phyloP scores from a whole-genome alignment of 2,888 invertebrate species.

The Eristalinus aeneus region DNA sequence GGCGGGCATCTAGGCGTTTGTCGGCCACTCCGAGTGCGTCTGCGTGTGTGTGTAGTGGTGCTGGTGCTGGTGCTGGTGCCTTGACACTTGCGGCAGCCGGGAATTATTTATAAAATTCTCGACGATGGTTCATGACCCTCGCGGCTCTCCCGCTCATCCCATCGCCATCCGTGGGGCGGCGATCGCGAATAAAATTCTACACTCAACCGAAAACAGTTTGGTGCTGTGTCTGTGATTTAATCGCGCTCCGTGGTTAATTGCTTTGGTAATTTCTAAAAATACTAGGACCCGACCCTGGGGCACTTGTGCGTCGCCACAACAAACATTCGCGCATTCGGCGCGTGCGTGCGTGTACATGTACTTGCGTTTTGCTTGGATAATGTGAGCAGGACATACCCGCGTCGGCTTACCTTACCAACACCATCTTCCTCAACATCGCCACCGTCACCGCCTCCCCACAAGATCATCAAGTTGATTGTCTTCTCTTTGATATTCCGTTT shows the following conservation, averaged over 20 bases:
- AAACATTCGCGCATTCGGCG: too few relatives aligned
- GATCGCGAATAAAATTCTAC: conserved; percentile 41
- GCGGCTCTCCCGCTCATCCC: conserved; percentile 14
- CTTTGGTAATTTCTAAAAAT: conserved; percentile 69
- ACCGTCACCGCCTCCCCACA: not conserved
- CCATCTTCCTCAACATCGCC: not conserved
- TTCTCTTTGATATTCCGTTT: conserved; percentile 28
- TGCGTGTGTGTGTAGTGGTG: not conserved
- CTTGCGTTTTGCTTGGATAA: not conserved
- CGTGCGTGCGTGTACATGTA: not conserved
- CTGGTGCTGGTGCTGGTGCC: not conserved
- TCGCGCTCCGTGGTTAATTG: conserved; percentile 57
- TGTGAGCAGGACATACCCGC: conserved; percentile 46
- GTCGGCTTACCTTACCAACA: conserved; percentile 1
- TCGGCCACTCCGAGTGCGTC: not conserved
- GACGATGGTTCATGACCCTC: conserved; percentile 66
- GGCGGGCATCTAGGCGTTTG: conserved; percentile 1
- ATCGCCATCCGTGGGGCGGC: conserved; percentile 18
- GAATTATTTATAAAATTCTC: conserved; percentile 59
- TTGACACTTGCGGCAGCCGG: not conserved
- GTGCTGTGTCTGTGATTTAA: conserved; percentile 16
- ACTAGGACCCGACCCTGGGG: conserved; percentile 6
- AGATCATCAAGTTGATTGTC: not conserved
- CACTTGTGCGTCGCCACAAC: not conserved
- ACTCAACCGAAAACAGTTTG: conserved; percentile 29